phyloP scores from a whole-genome alignment of 2,797 vertebrate species.

The Leucoraja ocellata region DNA sequence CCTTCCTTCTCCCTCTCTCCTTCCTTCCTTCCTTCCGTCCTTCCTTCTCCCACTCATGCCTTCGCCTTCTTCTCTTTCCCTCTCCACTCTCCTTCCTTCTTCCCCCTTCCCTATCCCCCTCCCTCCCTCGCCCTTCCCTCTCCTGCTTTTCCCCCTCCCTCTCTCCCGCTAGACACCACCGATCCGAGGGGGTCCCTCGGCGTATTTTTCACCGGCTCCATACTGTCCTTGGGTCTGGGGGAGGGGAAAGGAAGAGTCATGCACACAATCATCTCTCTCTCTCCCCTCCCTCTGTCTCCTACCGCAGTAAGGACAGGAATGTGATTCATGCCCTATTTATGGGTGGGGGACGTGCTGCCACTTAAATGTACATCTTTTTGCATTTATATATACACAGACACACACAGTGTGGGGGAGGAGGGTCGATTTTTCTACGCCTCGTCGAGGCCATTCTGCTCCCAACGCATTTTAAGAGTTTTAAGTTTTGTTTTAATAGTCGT shows the following conservation, averaged over 20 bases:
- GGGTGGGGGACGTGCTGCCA: conserved; percentile 15
- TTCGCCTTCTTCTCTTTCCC: too few species aligned
- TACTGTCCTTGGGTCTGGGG: neutral
- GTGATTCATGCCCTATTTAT: conserved; percentile 5
- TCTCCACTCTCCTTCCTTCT: too few species aligned
- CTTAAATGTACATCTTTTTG: conserved; percentile 5
- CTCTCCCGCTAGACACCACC: too few species aligned
- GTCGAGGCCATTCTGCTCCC: neutral
- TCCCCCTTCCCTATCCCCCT: too few species aligned
- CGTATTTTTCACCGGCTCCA: neutral
- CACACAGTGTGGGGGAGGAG: neutral
- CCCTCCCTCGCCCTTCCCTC: too few species aligned
- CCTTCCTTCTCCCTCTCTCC: too few species aligned
- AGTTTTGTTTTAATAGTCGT: neutral
- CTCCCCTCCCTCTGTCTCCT: neutral
- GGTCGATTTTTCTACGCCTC: neutral
- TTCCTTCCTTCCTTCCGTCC: too few species aligned
- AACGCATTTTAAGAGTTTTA: neutral
- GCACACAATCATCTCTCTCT: neutral
- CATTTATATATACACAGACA: neutral
- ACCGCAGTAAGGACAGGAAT: conserved; percentile 21
- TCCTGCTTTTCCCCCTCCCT: too few species aligned
- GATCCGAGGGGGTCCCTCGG: neutral
- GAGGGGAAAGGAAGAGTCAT: neutral
- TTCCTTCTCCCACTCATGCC: too few species aligned